Evolutionary conservation across 1,140 invertebrate species (phyloP).

Genomic region (Drosophila albomicans): DNA sequence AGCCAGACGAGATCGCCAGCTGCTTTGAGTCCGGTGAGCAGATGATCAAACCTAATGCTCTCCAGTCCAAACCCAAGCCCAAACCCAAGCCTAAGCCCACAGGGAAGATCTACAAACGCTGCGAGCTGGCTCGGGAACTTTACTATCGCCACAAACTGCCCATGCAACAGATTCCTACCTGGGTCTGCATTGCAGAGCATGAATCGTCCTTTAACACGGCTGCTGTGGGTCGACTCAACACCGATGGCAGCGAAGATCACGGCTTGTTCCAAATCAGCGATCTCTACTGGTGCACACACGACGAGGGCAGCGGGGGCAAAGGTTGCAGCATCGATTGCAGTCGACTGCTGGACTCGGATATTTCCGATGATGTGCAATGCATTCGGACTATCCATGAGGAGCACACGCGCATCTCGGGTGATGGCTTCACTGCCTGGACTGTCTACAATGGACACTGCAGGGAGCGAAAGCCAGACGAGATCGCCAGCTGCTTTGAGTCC

Average conservation of each 20-base stretch:
- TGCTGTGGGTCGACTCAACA: conserved; percentile 87
- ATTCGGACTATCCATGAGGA: conserved; percentile 87
- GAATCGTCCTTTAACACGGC: conserved; percentile 90
- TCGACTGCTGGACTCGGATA: conserved; percentile 88
- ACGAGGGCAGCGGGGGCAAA: conserved; percentile 85
- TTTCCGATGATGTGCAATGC: conserved; percentile 89
- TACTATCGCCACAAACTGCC: conserved; percentile 86
- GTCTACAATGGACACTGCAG: conserved; percentile 66
- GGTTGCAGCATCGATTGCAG: conserved; percentile 88
- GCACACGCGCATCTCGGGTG: conserved; percentile 87
- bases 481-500: conserved; percentile 60
- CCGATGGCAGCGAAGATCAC: conserved; percentile 88
- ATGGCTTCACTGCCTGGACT: conserved; percentile 90
- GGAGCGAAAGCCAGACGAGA: conserved; percentile 40
- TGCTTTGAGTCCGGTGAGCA: conserved; percentile 47
- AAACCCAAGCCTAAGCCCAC: conserved; percentile 21
- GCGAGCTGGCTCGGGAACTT: conserved; percentile 89
- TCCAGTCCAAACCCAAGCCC: neutral
- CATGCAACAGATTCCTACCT: conserved; percentile 87
- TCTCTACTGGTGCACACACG: conserved; percentile 88
- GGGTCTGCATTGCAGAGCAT: conserved; percentile 91
- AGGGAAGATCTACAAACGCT: conserved; percentile 87
- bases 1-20: conserved; percentile 44
- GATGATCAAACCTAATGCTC: neutral
- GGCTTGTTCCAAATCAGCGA: conserved; percentile 91